Evolutionary conservation across 1,140 invertebrate species (phyloP), one percentile per base, ranked within the genome.

Genomic region (Leguminivora glycinivorella): DNA sequence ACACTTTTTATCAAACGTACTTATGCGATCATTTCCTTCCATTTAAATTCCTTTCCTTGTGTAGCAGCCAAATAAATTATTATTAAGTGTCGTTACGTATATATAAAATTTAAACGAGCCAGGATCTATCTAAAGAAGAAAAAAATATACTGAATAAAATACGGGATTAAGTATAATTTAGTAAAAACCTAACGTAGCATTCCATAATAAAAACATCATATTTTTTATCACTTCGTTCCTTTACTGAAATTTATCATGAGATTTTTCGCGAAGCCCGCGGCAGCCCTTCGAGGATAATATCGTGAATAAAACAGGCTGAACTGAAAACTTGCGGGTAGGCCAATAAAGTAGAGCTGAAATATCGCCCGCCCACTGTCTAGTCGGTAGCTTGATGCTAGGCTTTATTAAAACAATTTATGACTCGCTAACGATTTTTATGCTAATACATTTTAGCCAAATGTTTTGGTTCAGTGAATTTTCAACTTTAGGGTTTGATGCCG

Each of bases 211-310:
- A 58, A 29, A 31, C 25, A 34, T 17, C n/a, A 29, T 31, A 63
- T 31, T 10, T 63, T 17, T 7, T 29, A 29, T 52, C 47, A 52
- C 47, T 22, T 7, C 19, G 47, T 19, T 52, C 47, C 47, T 26
- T 6, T 12, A 26, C 26, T 17, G 14, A 63, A 63, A 63, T 60
- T 34, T 29, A 63, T 63, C n/a, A 34, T 17, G 26, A 31, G 25
- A 19, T 7, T 63, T 63, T 63, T 63, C 58, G 22, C 9, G 26
- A 63, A 31, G 26, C 58, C 12, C 25, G 58, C 25, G 58, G 58
- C 26, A n/a, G n/a, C 26, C 58, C n/a, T 63, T 63, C 34, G 58
- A 31, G 58, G 29, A 63, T 60, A 60, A 60, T 63, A 63, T 63
- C 58, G 1, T 17, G 6, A 31, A 63, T 34, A 63, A 34, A 31